phyloP scores from a whole-genome alignment of 1,140 invertebrate species.

The Dreissena rostriformis region DNA sequence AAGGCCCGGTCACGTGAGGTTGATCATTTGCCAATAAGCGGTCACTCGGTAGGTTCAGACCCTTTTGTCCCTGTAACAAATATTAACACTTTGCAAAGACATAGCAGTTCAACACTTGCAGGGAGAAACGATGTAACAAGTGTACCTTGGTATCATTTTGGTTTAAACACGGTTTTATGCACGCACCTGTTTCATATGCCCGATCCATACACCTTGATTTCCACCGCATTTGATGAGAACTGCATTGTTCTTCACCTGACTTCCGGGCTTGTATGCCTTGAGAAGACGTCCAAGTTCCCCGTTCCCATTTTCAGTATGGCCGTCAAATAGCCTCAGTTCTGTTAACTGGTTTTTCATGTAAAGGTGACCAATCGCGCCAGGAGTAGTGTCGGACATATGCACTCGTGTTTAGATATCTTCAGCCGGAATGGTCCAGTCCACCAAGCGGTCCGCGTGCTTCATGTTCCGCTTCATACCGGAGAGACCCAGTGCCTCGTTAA shows the following conservation, averaged over 20 bases:
- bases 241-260: conserved; percentile 4
- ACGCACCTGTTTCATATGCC: conserved; percentile 37
- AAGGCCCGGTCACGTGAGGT: neutral
- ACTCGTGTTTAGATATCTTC: conserved; percentile 18
- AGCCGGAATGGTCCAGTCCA: conserved; percentile 25
- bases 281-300: neutral
- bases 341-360: neutral
- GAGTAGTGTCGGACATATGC: conserved; percentile 44
- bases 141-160: neutral
- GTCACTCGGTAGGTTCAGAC: no score
- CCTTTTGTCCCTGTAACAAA: no score
- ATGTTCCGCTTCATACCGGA: neutral
- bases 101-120: no score
- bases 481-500: neutral
- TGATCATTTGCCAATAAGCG: no score
- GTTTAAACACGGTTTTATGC: neutral
- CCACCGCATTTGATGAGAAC: conserved; percentile 25
- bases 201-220: conserved; percentile 33
- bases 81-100: no score
- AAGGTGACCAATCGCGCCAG: conserved; percentile 22
- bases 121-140: no score
- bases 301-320: conserved; percentile 6
- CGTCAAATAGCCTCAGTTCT: conserved; percentile 29
- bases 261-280: neutral
- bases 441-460: conserved; percentile 23